These are phyloP conservation scores for Clarias platycephalus DNA, from an alignment of 2,797 vertebrate species.

Conservation along the genomic window DNA sequence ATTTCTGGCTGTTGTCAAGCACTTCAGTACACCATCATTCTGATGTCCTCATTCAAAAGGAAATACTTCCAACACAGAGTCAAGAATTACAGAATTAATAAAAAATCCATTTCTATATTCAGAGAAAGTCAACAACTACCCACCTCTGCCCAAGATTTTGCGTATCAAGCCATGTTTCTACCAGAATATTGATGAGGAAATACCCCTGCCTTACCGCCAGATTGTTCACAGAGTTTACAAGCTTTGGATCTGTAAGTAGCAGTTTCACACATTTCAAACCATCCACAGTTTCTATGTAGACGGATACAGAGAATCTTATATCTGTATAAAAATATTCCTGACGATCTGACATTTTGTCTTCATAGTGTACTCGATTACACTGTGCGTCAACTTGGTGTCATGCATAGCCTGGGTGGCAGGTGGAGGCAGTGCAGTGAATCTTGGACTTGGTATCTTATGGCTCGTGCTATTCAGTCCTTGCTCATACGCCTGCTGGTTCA, in stretches of 20 bases:
- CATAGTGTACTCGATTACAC: slow-evolving; percentile 87
- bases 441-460: slow-evolving; percentile 90
- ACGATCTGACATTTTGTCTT: slow-evolving; percentile 11
- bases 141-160: slow-evolving; percentile 83
- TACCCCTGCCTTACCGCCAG: slow-evolving; percentile 80
- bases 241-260: slow-evolving; percentile 88
- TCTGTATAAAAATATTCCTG: neutral
- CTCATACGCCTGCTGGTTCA: slow-evolving; percentile 93
- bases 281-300: neutral
- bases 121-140: slow-evolving; percentile 91
- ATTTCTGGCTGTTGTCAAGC: neutral
- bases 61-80: neutral
- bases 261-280: neutral
- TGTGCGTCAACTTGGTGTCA: slow-evolving; percentile 83
- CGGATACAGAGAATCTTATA: neutral
- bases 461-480: slow-evolving; percentile 90
- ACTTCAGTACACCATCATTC: neutral
- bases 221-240: slow-evolving; percentile 86
- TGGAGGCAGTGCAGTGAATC: slow-evolving; percentile 77
- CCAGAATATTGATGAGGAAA: slow-evolving; percentile 91
- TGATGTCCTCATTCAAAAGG: neutral
- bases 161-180: slow-evolving; percentile 93
- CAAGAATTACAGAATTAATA: neutral
- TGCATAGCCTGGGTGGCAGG: slow-evolving; percentile 95
- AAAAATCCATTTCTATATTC: slow-evolving; percentile 17